A percentile compares a stretch with the other conserved stretches of the same genome.
Conservation (phyloP, 2,888 invertebrate genomes). For the Ennomos fuscantarius region DNA sequence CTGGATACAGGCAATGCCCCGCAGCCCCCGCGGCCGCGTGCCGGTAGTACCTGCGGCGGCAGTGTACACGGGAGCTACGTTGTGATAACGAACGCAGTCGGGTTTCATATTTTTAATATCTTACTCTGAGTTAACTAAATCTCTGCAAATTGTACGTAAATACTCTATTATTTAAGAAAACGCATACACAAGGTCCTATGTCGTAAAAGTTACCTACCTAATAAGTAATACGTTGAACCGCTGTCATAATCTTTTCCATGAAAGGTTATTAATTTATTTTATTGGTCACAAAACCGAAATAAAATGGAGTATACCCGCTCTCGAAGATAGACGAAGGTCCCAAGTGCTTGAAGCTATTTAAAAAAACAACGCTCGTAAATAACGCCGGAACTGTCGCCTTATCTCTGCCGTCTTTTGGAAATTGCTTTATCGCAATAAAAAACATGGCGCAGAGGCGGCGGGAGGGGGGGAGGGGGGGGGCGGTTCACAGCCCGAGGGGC, state of each 20-base stretch:
- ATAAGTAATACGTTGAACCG: conserved; percentile 3
- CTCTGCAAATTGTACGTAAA: too few relatives aligned
- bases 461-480: conserved; percentile 37
- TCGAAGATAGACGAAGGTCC: conserved; percentile 69
- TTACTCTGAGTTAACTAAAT: too few relatives aligned
- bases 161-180: too few relatives aligned
- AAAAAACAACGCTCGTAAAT: conserved; percentile 50
- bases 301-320: conserved; percentile 42
- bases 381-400: conserved; percentile 54
- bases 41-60: too few relatives aligned
- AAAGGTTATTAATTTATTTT: conserved; percentile 63
- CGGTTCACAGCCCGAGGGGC: conserved; percentile 25
- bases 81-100: too few relatives aligned
- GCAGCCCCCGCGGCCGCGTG: too few relatives aligned
- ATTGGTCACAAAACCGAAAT: conserved; percentile 57
- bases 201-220: too few relatives aligned
- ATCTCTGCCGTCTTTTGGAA: conserved; percentile 53
- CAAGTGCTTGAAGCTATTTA: conserved; percentile 46
- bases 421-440: conserved; percentile 60
- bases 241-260: conserved; percentile 47
- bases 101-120: too few relatives aligned
- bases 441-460: conserved; percentile 44
- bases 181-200: too few relatives aligned
- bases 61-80: too few relatives aligned
- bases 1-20: too few relatives aligned